phyloP scores from a whole-genome alignment of 2,113 vertebrate genomes.

The Danionella cerebrum region DNA sequence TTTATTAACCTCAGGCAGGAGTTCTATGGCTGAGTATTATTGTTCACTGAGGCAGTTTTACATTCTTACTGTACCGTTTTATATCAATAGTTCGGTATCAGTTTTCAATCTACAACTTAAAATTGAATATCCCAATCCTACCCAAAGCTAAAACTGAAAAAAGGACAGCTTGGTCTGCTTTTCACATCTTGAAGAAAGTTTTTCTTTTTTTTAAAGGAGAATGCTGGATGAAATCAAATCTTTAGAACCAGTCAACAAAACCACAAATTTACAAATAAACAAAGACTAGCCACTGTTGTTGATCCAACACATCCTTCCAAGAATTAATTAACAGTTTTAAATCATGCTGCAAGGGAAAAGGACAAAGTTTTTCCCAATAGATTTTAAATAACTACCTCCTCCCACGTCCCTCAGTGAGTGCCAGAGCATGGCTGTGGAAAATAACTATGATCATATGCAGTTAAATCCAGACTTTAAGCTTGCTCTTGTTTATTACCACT shows the following conservation, averaged over 20 bases:
- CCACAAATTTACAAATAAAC: too few species aligned
- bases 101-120: slow-evolving; percentile 12
- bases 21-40: background rate
- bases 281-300: too few species aligned
- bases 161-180: background rate
- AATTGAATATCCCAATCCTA: slow-evolving; percentile 1
- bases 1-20: too few species aligned
- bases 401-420: background rate
- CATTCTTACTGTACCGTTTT: background rate
- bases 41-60: background rate
- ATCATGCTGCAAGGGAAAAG: background rate
- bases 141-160: background rate
- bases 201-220: slow-evolving; percentile 1
- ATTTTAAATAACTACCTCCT: background rate
- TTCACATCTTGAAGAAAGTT: slow-evolving; percentile 9
- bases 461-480: too few species aligned
- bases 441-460: background rate
- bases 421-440: background rate
- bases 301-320: background rate
- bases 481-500: too few species aligned
- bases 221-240: background rate
- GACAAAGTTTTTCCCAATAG: background rate
- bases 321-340: background rate
- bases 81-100: slow-evolving; percentile 7
- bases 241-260: too few species aligned